Evolutionary conservation across 2,888 invertebrate genomes (phyloP).

Genomic region (Thelaira solivaga): DNA sequence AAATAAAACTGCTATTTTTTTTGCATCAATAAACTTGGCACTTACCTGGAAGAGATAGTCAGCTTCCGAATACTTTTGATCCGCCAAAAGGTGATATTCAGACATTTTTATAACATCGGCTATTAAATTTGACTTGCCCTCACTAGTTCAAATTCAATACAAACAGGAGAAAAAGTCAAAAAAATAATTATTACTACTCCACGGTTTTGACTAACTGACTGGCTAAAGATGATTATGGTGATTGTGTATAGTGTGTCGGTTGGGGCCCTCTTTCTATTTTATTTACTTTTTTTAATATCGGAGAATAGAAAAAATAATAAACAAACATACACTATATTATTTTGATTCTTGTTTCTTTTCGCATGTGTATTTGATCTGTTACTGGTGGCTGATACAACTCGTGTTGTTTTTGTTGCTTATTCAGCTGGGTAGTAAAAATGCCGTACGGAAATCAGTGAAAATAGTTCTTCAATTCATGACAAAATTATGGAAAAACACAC

Average conservation of each 20-base stretch:
- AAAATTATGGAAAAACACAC: conserved; percentile 37
- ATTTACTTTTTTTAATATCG: conserved; percentile 10
- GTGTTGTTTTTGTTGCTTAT: conserved; percentile 41
- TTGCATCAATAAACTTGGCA: neutral
- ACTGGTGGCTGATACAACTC: conserved; percentile 20
- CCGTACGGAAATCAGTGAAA: conserved; percentile 54
- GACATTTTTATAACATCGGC: conserved; percentile 61
- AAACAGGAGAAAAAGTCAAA: conserved; percentile 31
- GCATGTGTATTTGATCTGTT: conserved; percentile 6
- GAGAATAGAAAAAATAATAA: conserved; percentile 42
- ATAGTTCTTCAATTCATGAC: conserved; percentile 44
- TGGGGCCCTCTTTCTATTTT: conserved; percentile 21
- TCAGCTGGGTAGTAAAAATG: conserved; percentile 53
- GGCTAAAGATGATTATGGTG: conserved; percentile 31
- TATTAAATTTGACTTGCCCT: conserved; percentile 14
- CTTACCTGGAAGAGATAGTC: conserved; percentile 66
- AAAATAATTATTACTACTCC: conserved; percentile 21
- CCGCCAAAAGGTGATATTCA: conserved; percentile 64
- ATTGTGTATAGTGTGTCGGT: conserved; percentile 29
- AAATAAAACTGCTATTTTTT: neutral
- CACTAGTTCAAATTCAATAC: conserved; percentile 33
- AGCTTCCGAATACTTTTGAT: conserved; percentile 66
- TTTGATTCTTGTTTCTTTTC: conserved; percentile 30
- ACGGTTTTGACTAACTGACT: conserved; percentile 35
- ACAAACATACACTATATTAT: conserved; percentile 47